Conservation (phyloP, 64 coral and sea anemone species). For the Pocillopora verrucosa region DNA sequence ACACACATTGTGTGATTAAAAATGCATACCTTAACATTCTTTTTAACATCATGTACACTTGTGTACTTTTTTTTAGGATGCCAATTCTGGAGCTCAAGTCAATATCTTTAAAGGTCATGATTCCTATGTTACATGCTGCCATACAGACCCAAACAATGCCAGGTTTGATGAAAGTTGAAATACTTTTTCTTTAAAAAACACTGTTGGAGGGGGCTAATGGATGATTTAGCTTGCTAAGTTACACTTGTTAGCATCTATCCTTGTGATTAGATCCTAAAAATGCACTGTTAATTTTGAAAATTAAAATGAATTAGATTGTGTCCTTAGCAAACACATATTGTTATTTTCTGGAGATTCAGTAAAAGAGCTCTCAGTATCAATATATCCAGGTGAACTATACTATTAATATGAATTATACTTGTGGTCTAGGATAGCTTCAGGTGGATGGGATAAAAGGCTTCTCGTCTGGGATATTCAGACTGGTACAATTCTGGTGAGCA, state of each 20-base stretch:
- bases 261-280: too few relatives aligned
- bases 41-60: too few relatives aligned
- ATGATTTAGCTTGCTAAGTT: too few relatives aligned
- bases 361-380: too few relatives aligned
- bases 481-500: conserved; percentile 84
- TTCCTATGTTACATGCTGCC: conserved; percentile 58
- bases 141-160: conserved; percentile 43
- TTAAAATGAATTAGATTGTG: too few relatives aligned
- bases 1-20: too few relatives aligned
- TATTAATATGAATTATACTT: not conserved
- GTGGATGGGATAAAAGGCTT: conserved; percentile 96
- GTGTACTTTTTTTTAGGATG: conserved; percentile 33
- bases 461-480: conserved; percentile 85
- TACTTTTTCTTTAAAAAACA: not conserved
- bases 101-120: conserved; percentile 60
- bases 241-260: too few relatives aligned
- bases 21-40: too few relatives aligned
- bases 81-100: conserved; percentile 53
- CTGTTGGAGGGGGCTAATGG: not conserved
- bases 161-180: conserved; percentile 8
- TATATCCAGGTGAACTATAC: not conserved
- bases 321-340: too few relatives aligned
- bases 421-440: conserved; percentile 77
- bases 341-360: too few relatives aligned
- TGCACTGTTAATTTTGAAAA: too few relatives aligned